Evolutionary conservation across 2,113 vertebrate species (phyloP), one percentile per base, ranked within the genome.

Genomic region (Turnix velox): DNA sequence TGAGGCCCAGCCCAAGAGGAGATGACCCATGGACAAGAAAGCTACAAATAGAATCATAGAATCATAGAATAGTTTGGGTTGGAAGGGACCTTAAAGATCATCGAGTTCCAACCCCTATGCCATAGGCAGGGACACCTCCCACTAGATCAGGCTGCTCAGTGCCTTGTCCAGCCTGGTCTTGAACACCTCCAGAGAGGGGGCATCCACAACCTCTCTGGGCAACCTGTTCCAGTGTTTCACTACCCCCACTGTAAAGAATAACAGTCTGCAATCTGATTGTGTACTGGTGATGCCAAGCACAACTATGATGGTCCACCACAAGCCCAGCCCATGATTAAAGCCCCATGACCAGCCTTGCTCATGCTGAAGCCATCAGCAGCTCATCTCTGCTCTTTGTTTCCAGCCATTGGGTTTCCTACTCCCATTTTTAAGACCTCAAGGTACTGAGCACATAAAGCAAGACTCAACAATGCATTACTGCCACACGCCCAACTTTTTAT

Each of bases 241-340:
- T n/a, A n/a, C n/a, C n/a, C n/a, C n/a, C n/a, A n/a, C n/a, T n/a
- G n/a, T n/a, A n/a, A n/a, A n/a, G n/a, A n/a, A n/a, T 14, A 22
- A 15, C 16, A 4, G 0, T 1, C 27, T 15, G 13, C 14, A 13
- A 7, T 5, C 18, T 5, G 0, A 16, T 14, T 5, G 12, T 9
- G 14, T 28, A 5, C 25, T 17, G 16, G 13, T 3, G 5, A 75
- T 30, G 5, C 27, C 25, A 51, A n/a, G 18, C 16, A 5, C 14
- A 18, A 49, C 11, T 33, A 0, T 39, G 57, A 37, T 55, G 54
- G 7, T 45, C 63, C 57, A 72, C 49, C 54, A 30, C 5, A 0
- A 20, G 6, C 27, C 1, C 2, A 27, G 10, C 37, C 13, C 4
- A 0, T 5, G 6, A 66, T 66, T 67, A 81, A 55, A 62, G 23